Evolutionary conservation across 2,888 invertebrate genomes (phyloP).

Genomic region (Trichogramma evanescens): DNA sequence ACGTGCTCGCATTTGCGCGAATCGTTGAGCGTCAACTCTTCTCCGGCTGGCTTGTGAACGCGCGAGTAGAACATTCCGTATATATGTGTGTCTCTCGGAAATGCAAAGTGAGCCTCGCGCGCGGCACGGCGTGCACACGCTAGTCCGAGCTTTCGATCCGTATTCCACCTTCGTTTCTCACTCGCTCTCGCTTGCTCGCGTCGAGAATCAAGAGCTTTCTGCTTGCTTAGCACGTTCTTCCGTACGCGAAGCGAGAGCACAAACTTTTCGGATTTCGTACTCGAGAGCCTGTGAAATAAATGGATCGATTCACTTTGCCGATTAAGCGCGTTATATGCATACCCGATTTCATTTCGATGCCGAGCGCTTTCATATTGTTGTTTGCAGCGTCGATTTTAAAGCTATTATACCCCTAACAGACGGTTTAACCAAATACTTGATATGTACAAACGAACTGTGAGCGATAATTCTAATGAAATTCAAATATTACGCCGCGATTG

Average conservation of each 20-base stretch:
- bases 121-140: neutral
- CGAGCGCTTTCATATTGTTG: too few relatives aligned
- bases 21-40: neutral
- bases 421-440: too few relatives aligned
- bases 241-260: conserved; percentile 1
- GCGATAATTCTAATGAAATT: too few relatives aligned
- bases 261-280: neutral
- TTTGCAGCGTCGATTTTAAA: too few relatives aligned
- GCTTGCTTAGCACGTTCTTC: conserved; percentile 24
- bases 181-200: neutral
- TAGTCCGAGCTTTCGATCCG: conserved; percentile 16
- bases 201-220: conserved; percentile 20
- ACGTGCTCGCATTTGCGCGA: neutral
- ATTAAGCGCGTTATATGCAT: conserved; percentile 7
- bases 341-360: conserved; percentile 3
- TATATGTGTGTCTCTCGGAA: neutral
- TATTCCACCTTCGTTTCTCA: too few relatives aligned
- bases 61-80: neutral
- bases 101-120: conserved; percentile 3
- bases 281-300: neutral
- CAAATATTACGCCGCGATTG: too few relatives aligned
- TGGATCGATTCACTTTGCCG: conserved; percentile 6
- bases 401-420: too few relatives aligned
- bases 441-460: too few relatives aligned
- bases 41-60: neutral